A percentile compares a stretch with the other conserved stretches of the same genome.
Evolutionary conservation across 1,140 invertebrate species (phyloP).

Genomic region (Pseudachorutes palmiensis): DNA sequence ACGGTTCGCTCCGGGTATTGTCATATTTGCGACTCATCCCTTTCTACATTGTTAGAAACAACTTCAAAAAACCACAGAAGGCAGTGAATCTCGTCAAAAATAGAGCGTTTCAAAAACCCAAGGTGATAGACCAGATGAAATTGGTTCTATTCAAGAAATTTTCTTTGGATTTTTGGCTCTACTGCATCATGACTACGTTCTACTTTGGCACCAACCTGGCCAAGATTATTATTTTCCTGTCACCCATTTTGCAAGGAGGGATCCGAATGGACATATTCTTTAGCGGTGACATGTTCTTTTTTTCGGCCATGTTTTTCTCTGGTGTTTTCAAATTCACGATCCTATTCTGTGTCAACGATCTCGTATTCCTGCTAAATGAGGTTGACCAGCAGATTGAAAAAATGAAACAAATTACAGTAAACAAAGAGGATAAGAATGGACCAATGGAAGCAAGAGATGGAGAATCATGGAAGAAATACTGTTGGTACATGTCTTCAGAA

Average conservation of each 20-base stretch:
- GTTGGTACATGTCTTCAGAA: background rate
- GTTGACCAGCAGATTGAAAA: background rate
- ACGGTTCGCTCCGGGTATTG: no score
- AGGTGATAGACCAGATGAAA: no score
- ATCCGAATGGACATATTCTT: background rate
- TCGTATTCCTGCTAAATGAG: background rate
- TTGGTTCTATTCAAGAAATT: background rate
- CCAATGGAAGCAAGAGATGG: background rate
- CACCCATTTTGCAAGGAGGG: background rate
- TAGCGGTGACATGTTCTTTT: background rate
- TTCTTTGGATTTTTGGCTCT: background rate
- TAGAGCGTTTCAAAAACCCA: no score
- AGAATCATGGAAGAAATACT: background rate
- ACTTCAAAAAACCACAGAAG: no score
- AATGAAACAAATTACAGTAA: background rate
- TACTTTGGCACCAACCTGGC: background rate
- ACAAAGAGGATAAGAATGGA: background rate
- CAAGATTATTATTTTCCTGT: background rate
- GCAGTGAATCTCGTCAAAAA: no score
- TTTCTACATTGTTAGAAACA: no score
- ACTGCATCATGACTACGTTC: background rate
- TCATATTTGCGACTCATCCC: no score
- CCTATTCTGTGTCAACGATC: background rate
- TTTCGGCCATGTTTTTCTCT: background rate
- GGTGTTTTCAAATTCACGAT: background rate